Conservation (phyloP, 2,113 vertebrate genomes). For the Centrocercus urophasianus region DNA sequence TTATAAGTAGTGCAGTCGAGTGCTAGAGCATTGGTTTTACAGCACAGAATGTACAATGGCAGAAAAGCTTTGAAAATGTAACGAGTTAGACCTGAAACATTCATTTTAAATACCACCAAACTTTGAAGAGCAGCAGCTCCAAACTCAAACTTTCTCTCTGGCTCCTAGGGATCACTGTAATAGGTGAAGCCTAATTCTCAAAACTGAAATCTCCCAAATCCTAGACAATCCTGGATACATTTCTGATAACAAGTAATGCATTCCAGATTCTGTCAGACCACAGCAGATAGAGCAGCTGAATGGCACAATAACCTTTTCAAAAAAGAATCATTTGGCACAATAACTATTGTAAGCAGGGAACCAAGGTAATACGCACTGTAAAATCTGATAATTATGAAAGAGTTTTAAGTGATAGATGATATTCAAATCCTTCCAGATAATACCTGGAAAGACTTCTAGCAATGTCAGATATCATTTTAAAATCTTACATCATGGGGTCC, state of each 20-base stretch:
- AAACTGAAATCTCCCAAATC: neutral
- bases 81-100: conserved; percentile 51
- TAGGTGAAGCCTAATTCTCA: conserved; percentile 2
- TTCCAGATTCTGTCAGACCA: conserved; percentile 54
- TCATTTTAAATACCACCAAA: conserved; percentile 56
- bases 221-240: conserved; percentile 42
- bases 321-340: neutral
- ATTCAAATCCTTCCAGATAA: neutral
- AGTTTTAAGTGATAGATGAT: neutral
- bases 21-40: conserved; percentile 46
- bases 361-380: neutral
- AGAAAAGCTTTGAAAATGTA: conserved; percentile 57
- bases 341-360: neutral
- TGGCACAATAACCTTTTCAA: neutral
- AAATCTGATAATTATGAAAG: neutral
- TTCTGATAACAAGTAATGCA: conserved; percentile 33
- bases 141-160: conserved; percentile 47
- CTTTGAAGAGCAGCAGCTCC: conserved; percentile 54
- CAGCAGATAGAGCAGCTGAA: conserved; percentile 32
- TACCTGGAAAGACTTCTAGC: neutral
- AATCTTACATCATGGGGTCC: neutral
- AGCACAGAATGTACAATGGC: conserved; percentile 56
- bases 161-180: conserved; percentile 23
- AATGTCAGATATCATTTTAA: neutral
- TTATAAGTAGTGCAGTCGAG: conserved; percentile 56